These are phyloP conservation scores for Formica selysi DNA, from an alignment of 1,140 invertebrate genomes.

Conservation along the genomic window DNA sequence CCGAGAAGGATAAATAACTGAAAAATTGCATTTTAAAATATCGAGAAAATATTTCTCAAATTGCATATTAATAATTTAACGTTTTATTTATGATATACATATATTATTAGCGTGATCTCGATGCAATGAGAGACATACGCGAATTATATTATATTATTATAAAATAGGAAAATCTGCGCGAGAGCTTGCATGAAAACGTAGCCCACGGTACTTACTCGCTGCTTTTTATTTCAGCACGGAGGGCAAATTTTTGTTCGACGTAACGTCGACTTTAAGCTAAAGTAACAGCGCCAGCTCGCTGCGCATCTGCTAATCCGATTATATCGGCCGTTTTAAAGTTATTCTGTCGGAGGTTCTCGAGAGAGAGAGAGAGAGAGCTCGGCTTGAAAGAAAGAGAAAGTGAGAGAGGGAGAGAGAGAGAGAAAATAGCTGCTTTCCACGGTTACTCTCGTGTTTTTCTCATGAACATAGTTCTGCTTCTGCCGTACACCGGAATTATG, in stretches of 20 bases:
- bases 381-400: not conserved
- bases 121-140: not conserved
- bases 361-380: not conserved
- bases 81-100: not conserved
- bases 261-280: conserved; percentile 66
- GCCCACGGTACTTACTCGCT: not conserved
- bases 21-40: too few species aligned
- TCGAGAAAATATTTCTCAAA: too few species aligned
- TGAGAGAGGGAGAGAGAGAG: not conserved
- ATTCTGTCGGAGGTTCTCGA: conserved; percentile 48
- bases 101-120: not conserved
- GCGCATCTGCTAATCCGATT: conserved; percentile 70
- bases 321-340: conserved; percentile 72
- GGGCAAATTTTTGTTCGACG: conserved; percentile 49
- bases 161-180: not conserved
- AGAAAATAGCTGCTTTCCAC: conserved; percentile 67
- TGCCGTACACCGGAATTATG: conserved; percentile 62
- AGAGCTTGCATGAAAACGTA: not conserved
- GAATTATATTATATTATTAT: not conserved
- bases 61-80: not conserved
- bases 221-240: conserved; percentile 3
- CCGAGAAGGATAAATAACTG: too few species aligned
- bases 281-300: conserved; percentile 54
- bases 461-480: conserved; percentile 73
- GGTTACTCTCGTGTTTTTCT: conserved; percentile 70